Evolutionary conservation across 2,888 invertebrate species (phyloP).

Genomic region (Oscheius myriophilus): DNA sequence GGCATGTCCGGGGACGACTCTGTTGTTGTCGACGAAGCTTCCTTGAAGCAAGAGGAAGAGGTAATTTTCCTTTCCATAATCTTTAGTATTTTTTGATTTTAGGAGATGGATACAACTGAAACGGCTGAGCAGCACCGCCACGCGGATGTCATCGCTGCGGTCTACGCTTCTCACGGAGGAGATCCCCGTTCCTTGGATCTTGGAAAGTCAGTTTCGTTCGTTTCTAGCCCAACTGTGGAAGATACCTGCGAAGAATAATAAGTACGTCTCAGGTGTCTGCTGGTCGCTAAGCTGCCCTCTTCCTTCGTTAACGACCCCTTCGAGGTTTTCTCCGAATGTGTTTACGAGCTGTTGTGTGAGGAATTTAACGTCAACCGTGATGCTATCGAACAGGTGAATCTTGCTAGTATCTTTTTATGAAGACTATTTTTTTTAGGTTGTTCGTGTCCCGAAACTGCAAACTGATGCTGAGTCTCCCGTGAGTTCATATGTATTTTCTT

Average conservation of each 20-base stretch:
- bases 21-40: no score
- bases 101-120: no score
- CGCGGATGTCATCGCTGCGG: not conserved
- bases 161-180: constrained; percentile 11
- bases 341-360: constrained; percentile 41
- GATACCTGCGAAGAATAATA: not conserved
- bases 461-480: constrained; percentile 34
- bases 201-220: constrained; percentile 5
- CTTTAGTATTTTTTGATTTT: no score
- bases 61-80: no score
- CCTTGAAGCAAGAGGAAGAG: no score
- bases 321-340: constrained; percentile 47
- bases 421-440: constrained; percentile 31
- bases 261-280: constrained; percentile 30
- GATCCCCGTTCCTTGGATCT: constrained; percentile 22
- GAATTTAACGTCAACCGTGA: constrained; percentile 39
- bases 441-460: constrained; percentile 40
- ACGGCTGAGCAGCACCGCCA: no score
- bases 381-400: constrained; percentile 31
- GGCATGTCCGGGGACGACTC: no score
- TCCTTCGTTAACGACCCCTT: constrained; percentile 40
- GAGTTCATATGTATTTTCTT: not conserved
- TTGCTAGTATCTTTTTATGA: not conserved
- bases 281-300: constrained; percentile 39
- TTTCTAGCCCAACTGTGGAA: not conserved